phyloP scores from a whole-genome alignment of 2,797 vertebrate genomes.

The Karalla daura region DNA sequence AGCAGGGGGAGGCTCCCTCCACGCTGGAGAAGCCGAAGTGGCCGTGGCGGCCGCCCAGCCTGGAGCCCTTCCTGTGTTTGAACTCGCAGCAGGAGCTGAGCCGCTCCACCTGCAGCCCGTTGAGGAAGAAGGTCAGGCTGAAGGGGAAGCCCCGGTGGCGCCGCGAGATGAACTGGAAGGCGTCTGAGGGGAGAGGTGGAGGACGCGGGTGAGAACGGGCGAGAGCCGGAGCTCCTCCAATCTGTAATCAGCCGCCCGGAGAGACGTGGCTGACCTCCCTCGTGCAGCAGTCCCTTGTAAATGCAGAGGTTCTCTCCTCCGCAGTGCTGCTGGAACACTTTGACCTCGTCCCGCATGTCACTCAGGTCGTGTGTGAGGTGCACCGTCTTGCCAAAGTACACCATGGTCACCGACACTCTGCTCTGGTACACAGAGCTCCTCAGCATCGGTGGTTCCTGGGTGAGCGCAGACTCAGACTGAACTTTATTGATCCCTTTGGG shows the following conservation, averaged over 20 bases:
- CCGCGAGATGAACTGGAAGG: conserved; percentile 90
- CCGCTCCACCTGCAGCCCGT: conserved; percentile 92
- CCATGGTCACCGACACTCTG: conserved; percentile 88
- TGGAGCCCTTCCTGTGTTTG: conserved; percentile 86
- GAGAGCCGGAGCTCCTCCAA: not conserved
- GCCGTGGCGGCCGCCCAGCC: conserved; percentile 86
- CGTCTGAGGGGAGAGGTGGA: too few relatives aligned
- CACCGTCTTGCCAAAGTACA: conserved; percentile 90
- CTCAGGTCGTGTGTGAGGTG: conserved; percentile 83
- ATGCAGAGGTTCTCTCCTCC: conserved; percentile 97
- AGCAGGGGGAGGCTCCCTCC: conserved; percentile 92
- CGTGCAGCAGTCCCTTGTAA: conserved; percentile 87
- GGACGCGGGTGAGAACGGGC: too few relatives aligned
- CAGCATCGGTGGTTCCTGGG: conserved; percentile 83
- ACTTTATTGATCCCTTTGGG: too few relatives aligned
- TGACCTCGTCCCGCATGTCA: conserved; percentile 89
- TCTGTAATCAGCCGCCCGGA: too few relatives aligned
- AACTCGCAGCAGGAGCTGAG: conserved; percentile 98
- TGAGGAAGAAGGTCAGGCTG: conserved; percentile 95
- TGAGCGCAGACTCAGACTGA: too few relatives aligned
- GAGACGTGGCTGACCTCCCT: conserved; percentile 95
- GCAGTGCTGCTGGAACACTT: conserved; percentile 95
- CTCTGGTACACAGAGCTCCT: conserved; percentile 83
- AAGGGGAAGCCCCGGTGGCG: conserved; percentile 95
- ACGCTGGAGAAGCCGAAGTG: conserved; percentile 89